A percentile compares a stretch with the other conserved stretches of the same genome.
Evolutionary conservation across 2,888 invertebrate genomes (phyloP).

Genomic region (Aphrophora alni): DNA sequence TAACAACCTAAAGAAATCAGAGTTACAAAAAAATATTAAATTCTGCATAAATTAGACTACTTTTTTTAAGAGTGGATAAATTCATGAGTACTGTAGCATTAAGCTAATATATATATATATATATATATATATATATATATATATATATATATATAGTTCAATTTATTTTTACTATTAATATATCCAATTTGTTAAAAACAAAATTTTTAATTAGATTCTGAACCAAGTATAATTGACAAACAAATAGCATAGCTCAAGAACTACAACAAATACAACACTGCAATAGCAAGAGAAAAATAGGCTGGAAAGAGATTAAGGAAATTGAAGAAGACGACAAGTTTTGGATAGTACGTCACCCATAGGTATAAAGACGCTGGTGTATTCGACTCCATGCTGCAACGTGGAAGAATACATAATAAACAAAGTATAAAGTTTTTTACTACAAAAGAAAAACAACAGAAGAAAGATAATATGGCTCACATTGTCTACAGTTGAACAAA

Average conservation of each 20-base stretch:
- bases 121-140: no score
- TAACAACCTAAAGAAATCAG: no score
- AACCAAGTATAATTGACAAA: conserved; percentile 27
- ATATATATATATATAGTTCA: no score
- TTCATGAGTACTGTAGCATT: no score
- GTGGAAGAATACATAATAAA: conserved; percentile 30
- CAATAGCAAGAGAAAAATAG: conserved; percentile 40
- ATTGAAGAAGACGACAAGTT: conserved; percentile 56
- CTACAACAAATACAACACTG: conserved; percentile 24
- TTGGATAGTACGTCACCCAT: conserved; percentile 76
- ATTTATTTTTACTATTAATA: no score
- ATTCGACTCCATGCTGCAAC: conserved; percentile 38
- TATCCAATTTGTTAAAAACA: no score
- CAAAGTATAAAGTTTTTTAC: conserved; percentile 29
- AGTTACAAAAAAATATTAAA: no score
- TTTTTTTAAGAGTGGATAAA: no score
- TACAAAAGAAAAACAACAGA: conserved; percentile 24
- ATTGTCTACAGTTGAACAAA: conserved; percentile 14
- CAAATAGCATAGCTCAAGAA: conserved; percentile 31
- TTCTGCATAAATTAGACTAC: no score
- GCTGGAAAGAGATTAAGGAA: conserved; percentile 40
- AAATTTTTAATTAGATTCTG: conserved; percentile 31
- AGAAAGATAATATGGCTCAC: conserved; percentile 12
- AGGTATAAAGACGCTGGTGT: conserved; percentile 30
- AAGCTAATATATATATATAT: no score